Conservation (phyloP, 2,888 invertebrate genomes). For the Ephialtes manifestator region DNA sequence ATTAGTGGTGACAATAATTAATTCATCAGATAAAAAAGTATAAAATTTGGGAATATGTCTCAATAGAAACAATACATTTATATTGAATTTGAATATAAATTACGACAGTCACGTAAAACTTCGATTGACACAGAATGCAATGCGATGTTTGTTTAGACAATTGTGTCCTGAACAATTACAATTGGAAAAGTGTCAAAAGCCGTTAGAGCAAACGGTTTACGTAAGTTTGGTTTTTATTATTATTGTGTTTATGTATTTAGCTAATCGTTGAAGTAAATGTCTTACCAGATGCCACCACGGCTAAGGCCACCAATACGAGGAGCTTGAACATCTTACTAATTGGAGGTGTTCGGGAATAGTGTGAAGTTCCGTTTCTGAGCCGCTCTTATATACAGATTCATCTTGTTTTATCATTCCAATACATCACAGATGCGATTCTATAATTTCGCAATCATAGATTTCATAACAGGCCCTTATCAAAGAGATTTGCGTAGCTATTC, state of each 20-base stretch:
- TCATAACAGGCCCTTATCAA: not conserved
- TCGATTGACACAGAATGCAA: not conserved
- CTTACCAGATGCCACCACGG: slow-evolving; percentile 55
- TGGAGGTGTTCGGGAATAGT: not conserved
- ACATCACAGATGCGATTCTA: not conserved
- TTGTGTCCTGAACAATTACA: no score
- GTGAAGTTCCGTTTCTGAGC: not conserved
- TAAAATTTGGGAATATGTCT: no score
- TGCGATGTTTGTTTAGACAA: not conserved
- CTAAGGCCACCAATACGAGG: slow-evolving; percentile 44
- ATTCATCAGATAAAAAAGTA: no score
- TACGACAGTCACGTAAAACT: no score
- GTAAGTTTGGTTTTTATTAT: no score
- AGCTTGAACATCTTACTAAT: slow-evolving; percentile 64
- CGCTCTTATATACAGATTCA: slow-evolving; percentile 12
- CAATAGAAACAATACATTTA: no score
- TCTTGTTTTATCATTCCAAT: not conserved
- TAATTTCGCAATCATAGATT: not conserved
- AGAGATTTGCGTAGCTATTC: no score
- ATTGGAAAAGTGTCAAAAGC: no score
- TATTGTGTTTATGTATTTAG: not conserved
- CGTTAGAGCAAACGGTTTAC: no score
- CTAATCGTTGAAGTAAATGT: not conserved
- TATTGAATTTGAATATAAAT: no score
- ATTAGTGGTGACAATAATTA: no score